Evolutionary conservation across 2,797 vertebrate species (phyloP), one percentile per base, ranked within the genome.

Genomic region (Mus caroli): DNA sequence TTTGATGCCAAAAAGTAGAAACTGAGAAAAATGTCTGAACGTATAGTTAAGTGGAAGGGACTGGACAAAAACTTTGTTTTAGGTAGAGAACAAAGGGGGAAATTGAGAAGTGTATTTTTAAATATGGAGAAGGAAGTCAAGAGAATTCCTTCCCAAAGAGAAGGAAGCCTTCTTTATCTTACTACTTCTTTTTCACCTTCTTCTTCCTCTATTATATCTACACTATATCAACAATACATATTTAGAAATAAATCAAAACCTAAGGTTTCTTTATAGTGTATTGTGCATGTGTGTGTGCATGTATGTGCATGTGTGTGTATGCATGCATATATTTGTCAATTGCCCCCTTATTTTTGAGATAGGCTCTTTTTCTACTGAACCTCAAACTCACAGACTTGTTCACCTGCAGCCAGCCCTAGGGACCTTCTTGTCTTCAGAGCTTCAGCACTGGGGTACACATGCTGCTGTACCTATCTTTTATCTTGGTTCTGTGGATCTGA

Each of bases 61-160:
- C 6, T 58, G 8, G 77, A 13, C 9, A 24, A 6, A 56, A 46
- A 87, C 14, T 87, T 37, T 26, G 7, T 37, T 89, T 85, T 67
- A 80, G 40, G 12, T 69, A 31, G 31, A 90, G 0, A 46, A 54
- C 2, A 31, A n/a, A 26, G 67, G 31, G 3, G 28, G 34, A 91
- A 24, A 52, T 58, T 76, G 19, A 54, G 24, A 56, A 50, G 15
- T 7, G 19, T 60, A 50, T 85, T 69, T 88, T 3, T 37, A 54
- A 10, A 85, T 67, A 22, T 28, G 34, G 28, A 4, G 28, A 91
- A 89, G 50, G 34, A 52, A 92, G 79, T 46, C 20, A 67, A 95
- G 56, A 20, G 1, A 31, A 12, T 8, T 82, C 64, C 86, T 91
- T 8, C 8, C 10, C 17, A 67, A 64, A 40, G 92, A 46, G 46